These are phyloP conservation scores for Isurus oxyrinchus DNA, from an alignment of 2,113 vertebrate species.

Conservation along the genomic window DNA sequence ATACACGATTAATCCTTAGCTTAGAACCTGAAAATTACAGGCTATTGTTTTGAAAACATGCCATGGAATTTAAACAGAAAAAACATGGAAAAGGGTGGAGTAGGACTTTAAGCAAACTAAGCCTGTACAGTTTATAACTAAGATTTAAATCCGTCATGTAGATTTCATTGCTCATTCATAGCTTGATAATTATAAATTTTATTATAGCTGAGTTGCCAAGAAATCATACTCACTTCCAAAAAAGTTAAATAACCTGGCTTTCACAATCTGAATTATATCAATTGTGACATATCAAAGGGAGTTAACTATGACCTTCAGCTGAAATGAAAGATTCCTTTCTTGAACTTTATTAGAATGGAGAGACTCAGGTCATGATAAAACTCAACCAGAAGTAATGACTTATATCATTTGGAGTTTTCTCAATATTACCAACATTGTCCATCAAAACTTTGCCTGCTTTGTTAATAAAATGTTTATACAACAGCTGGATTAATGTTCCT, in stretches of 20 bases:
- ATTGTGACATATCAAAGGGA: constrained; percentile 43
- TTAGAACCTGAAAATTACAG: not conserved
- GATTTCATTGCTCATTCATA: not conserved
- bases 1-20: not conserved
- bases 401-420: constrained; percentile 39
- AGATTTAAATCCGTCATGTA: not conserved
- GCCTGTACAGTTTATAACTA: not conserved
- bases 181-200: not conserved
- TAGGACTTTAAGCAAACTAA: not conserved
- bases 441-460: not conserved
- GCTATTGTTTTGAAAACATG: not conserved
- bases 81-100: not conserved
- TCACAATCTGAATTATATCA: constrained; percentile 41
- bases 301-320: constrained; percentile 38
- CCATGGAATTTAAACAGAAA: not conserved
- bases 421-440: not conserved
- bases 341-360: constrained; percentile 44
- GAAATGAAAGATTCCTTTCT: constrained; percentile 43
- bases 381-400: constrained; percentile 40
- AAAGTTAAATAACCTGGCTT: constrained; percentile 37
- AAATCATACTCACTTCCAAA: not conserved
- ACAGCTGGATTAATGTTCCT: not conserved
- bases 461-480: not conserved
- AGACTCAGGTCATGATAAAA: constrained; percentile 45
- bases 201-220: constrained; percentile 2